phyloP scores from a whole-genome alignment of 2,797 vertebrate genomes.

The Gallinago stenura region DNA sequence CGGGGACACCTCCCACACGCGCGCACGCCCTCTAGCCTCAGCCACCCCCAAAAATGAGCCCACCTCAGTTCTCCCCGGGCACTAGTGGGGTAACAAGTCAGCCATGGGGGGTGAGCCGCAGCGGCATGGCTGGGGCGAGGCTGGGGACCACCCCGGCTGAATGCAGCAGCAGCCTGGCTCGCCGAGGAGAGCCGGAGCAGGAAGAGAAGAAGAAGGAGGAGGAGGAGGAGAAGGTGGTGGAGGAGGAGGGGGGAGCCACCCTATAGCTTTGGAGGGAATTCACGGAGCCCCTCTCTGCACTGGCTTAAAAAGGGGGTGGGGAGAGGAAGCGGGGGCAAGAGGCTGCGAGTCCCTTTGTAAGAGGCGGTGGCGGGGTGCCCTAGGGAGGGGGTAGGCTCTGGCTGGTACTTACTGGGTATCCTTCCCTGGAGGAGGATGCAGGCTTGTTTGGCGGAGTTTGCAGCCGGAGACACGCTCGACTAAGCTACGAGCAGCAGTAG shows the following conservation, averaged over 20 bases:
- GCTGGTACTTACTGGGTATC: constrained; percentile 77
- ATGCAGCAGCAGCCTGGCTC: constrained; percentile 32
- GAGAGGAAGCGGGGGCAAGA: not conserved
- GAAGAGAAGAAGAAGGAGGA: not conserved
- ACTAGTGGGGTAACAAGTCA: not conserved
- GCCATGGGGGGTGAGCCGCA: constrained; percentile 28
- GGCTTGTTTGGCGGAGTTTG: constrained; percentile 74
- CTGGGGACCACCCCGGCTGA: constrained; percentile 29
- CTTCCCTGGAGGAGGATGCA: constrained; percentile 63
- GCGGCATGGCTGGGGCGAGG: constrained; percentile 46
- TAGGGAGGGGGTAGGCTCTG: not conserved
- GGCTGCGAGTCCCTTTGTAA: constrained; percentile 33
- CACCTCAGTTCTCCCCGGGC: constrained; percentile 26
- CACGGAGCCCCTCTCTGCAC: constrained; percentile 15
- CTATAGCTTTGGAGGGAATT: constrained; percentile 58
- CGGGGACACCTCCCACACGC: not conserved
- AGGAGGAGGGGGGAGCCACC: constrained; percentile 12
- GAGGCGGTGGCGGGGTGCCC: not conserved
- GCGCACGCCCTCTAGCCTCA: not conserved
- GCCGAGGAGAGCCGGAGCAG: not conserved
- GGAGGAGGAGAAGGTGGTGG: not conserved
- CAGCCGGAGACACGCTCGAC: constrained; percentile 79
- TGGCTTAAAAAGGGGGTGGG: constrained; percentile 17
- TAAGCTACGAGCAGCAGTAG: constrained; percentile 74
- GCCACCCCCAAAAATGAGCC: not conserved